Conservation (phyloP, 2,113 vertebrate species). For the Xiphophorus maculatus region DNA sequence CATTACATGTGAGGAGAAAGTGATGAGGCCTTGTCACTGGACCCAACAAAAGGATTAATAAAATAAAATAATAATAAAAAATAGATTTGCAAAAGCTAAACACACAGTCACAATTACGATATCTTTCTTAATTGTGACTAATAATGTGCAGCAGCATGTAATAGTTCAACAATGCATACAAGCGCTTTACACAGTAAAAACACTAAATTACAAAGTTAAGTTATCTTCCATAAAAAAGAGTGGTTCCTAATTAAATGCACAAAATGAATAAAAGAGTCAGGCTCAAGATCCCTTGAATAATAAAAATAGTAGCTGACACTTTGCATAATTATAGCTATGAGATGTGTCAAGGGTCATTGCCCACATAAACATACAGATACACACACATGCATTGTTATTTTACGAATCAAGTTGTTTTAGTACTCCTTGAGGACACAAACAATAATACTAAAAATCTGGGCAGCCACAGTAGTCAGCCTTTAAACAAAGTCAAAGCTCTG, state of each 20-base stretch:
- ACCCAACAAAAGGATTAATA: not conserved
- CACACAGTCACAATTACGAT: not conserved
- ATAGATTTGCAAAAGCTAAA: no score
- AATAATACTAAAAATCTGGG: conserved; percentile 1
- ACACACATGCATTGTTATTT: conserved; percentile 6
- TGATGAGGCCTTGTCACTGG: not conserved
- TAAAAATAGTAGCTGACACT: not conserved
- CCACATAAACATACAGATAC: not conserved
- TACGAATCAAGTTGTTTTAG: conserved; percentile 23
- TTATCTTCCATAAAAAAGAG: not conserved
- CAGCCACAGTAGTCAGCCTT: conserved; percentile 27
- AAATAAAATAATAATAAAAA: not conserved
- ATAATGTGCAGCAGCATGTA: not conserved
- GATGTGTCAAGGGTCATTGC: not conserved
- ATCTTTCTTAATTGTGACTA: not conserved
- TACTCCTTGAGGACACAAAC: conserved; percentile 9
- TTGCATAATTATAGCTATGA: not conserved
- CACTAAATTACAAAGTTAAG: no score
- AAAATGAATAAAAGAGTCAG: not conserved
- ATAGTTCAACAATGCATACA: not conserved
- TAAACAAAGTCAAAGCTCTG: conserved; percentile 45
- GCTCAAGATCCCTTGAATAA: not conserved
- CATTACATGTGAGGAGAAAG: not conserved
- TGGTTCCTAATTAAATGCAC: not conserved
- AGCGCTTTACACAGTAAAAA: not conserved